Base-by-base conservation (phyloP, 2,888 invertebrate species). In the Conchocele bisecta region DNA sequence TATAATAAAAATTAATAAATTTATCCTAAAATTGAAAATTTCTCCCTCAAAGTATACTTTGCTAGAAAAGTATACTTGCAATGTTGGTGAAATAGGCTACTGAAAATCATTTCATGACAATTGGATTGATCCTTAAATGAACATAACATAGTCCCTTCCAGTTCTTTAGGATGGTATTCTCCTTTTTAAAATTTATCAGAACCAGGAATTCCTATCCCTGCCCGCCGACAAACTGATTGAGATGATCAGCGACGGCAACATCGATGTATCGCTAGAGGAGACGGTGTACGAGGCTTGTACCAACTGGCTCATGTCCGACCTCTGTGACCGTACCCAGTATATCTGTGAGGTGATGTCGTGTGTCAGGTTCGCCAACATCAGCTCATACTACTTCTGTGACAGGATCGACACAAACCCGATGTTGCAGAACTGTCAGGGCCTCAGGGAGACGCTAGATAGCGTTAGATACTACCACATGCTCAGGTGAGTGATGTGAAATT, bases 331-430 rank as follows among this genome's bases (percentile, higher is more conserved):
- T 15, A 73, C 61, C 17, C 24, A 68, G 9, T 63, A 84, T 58
- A 58, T 88, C 4, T 79, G 74, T 15, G 75, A 82, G 29, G 84
- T 89, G 33, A 88, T 90, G 88, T 79, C 80, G 26, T 86, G 86
- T 81, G 88, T 90, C 4, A 70, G 90, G 9, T 89, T 90, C 74
- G 89, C 89, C 37, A 88, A 86, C 69, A 88, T 90, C 59, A 87
- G 86, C 73, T 89, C 88, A 1, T 90, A 90, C 67, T 90, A 89
- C 71, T 89, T 90, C 83, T 89, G 89, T 84, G 90, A 90, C 70
- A 81, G 82, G 44, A 88, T 90, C 17, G 89, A 89, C 73, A 79
- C 71, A 29, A 83, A 81, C 57, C 59, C 65, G 15, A 65, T 87
- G 51, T 57, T 89, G 26, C 71, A 78, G n/a, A 79, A 77, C n/a